Evolutionary conservation across 2,113 vertebrate species (phyloP).

Genomic region (Formicarius rufipectus): DNA sequence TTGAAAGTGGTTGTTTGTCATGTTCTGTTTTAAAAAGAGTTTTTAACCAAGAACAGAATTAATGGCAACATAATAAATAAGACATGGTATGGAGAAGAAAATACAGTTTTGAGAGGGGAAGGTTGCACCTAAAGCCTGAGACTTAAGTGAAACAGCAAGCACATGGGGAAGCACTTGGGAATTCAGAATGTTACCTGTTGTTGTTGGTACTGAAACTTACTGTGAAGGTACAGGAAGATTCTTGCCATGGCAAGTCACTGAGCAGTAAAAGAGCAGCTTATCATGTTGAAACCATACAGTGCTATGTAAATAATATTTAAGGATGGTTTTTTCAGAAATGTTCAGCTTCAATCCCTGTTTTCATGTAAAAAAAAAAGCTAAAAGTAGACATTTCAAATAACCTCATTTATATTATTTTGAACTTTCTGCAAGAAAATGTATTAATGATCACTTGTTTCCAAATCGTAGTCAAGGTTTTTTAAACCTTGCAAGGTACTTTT

Average conservation of each 20-base stretch:
- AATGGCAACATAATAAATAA: neutral
- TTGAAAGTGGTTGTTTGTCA: neutral
- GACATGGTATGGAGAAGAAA: neutral
- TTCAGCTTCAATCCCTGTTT: neutral
- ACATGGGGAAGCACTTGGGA: neutral
- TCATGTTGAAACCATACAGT: neutral
- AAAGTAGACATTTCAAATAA: neutral
- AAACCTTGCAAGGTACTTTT: neutral
- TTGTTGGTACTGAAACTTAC: neutral
- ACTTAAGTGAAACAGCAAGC: neutral
- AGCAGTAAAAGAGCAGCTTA: neutral
- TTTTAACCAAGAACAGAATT: neutral
- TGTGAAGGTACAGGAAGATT: neutral
- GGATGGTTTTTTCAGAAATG: neutral
- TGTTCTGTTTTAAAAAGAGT: neutral
- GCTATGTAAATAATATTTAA: neutral
- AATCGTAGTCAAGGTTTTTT: neutral
- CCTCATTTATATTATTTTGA: neutral
- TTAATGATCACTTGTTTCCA: neutral
- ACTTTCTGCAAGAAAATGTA: neutral
- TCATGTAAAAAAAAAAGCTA: neutral
- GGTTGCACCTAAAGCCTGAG: neutral
- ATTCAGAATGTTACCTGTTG: neutral
- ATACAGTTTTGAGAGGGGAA: neutral
- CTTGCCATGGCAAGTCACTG: neutral